Conservation (phyloP, 2,113 vertebrate species). For the Setophaga coronata region DNA sequence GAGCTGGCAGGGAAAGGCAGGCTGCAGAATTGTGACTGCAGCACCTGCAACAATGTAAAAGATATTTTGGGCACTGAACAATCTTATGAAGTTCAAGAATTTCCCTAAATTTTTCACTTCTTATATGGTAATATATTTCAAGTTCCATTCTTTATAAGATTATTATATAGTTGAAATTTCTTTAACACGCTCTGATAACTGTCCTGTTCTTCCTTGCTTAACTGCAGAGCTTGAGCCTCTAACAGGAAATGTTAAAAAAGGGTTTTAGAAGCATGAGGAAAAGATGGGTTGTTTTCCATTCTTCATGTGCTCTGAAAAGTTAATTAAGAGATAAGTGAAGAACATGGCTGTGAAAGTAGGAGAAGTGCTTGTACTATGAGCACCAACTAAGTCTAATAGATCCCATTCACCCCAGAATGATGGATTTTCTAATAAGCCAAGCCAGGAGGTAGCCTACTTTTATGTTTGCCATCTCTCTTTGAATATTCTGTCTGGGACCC, state of each 20-base stretch:
- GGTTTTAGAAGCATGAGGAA: background rate
- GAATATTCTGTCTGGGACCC: background rate
- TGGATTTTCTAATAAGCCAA: conserved; percentile 18
- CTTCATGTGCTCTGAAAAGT: background rate
- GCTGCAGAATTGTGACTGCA: background rate
- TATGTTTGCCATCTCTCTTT: conserved; percentile 7
- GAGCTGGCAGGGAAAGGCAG: background rate
- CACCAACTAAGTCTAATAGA: background rate
- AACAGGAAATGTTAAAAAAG: background rate
- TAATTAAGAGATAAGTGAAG: background rate
- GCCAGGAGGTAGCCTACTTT: conserved; percentile 2
- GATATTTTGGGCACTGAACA: background rate
- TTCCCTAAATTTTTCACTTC: background rate
- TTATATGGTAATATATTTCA: background rate
- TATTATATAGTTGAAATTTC: background rate
- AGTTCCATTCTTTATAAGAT: background rate
- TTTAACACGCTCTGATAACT: background rate
- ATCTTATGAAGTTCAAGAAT: background rate
- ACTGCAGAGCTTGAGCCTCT: background rate
- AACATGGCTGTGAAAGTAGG: background rate
- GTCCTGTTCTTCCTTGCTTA: background rate
- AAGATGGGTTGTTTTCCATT: background rate
- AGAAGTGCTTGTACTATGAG: background rate
- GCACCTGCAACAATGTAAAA: background rate
- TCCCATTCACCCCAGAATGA: background rate